These are phyloP conservation scores for Hipparchia semele DNA, from an alignment of 2,888 invertebrate species.

Conservation along the genomic window DNA sequence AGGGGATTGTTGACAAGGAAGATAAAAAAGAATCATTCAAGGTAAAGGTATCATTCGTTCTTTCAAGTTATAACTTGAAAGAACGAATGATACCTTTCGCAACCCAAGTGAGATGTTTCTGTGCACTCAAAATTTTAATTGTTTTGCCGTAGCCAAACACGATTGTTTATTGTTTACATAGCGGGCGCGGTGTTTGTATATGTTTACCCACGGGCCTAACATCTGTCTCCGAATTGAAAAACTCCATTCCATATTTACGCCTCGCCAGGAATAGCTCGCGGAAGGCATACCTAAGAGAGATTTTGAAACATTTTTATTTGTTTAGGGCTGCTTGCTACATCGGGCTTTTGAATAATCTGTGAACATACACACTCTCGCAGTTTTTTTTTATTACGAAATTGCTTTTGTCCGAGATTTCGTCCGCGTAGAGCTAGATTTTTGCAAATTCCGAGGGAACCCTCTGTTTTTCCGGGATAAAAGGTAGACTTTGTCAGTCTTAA, in stretches of 20 bases:
- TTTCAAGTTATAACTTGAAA: too few relatives aligned
- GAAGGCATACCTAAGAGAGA: slow-evolving; percentile 44
- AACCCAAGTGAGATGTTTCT: slow-evolving; percentile 3
- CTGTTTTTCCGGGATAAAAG: too few relatives aligned
- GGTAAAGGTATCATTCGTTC: too few relatives aligned
- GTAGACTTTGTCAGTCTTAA: too few relatives aligned
- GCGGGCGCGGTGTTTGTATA: slow-evolving; percentile 7
- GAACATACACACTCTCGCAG: too few relatives aligned
- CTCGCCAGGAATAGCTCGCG: slow-evolving; percentile 50
- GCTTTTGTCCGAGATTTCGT: too few relatives aligned
- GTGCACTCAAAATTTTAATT: neutral
- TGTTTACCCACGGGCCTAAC: slow-evolving; percentile 35
- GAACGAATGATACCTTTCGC: too few relatives aligned
- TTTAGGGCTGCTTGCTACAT: slow-evolving; percentile 9
- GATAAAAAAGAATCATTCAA: too few relatives aligned
- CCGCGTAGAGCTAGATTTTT: too few relatives aligned
- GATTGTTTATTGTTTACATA: slow-evolving; percentile 22
- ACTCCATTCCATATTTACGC: slow-evolving; percentile 48
- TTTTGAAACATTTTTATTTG: slow-evolving; percentile 21
- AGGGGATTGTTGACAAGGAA: too few relatives aligned
- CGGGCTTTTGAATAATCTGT: neutral
- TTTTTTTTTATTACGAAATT: too few relatives aligned
- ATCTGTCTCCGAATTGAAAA: slow-evolving; percentile 39
- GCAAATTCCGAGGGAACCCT: too few relatives aligned
- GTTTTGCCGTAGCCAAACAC: slow-evolving; percentile 11